Evolutionary conservation across 2,888 invertebrate genomes (phyloP).

Genomic region (Heliconius aoede): DNA sequence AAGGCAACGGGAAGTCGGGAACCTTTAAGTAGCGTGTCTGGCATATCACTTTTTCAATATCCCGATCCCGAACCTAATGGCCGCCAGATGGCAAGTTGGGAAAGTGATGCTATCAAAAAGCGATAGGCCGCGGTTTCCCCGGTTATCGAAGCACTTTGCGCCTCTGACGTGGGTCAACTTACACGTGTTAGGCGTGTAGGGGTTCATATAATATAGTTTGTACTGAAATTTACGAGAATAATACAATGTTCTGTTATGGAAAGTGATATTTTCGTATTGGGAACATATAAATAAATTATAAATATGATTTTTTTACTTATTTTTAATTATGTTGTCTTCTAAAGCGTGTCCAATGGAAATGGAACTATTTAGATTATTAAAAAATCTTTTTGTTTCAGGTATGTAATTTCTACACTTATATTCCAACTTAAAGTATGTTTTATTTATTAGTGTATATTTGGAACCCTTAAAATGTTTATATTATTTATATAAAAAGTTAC

Average conservation of each 20-base stretch:
- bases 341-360: too few species aligned
- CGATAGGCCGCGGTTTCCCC: constrained; percentile 80
- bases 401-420: too few species aligned
- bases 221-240: constrained; percentile 4
- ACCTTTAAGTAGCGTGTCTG: constrained; percentile 50
- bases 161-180: constrained; percentile 64
- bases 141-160: constrained; percentile 82
- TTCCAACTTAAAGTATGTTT: too few species aligned
- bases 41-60: constrained; percentile 82
- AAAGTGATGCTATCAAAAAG: constrained; percentile 84
- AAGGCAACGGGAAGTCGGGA: constrained; percentile 31
- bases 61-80: constrained; percentile 75
- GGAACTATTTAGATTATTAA: too few species aligned
- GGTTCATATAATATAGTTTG: constrained; percentile 33
- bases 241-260: neutral
- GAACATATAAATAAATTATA: too few species aligned
- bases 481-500: too few species aligned
- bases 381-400: too few species aligned
- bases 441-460: too few species aligned
- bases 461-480: too few species aligned
- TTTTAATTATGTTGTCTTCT: too few species aligned
- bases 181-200: constrained; percentile 43
- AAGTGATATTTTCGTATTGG: neutral
- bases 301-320: too few species aligned
- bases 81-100: constrained; percentile 81